Percentiles rank a stretch among this genome's conserved stretches.
These are phyloP conservation scores for Ochropacha duplaris DNA, from an alignment of 2,888 invertebrate species.

Conservation along the genomic window DNA sequence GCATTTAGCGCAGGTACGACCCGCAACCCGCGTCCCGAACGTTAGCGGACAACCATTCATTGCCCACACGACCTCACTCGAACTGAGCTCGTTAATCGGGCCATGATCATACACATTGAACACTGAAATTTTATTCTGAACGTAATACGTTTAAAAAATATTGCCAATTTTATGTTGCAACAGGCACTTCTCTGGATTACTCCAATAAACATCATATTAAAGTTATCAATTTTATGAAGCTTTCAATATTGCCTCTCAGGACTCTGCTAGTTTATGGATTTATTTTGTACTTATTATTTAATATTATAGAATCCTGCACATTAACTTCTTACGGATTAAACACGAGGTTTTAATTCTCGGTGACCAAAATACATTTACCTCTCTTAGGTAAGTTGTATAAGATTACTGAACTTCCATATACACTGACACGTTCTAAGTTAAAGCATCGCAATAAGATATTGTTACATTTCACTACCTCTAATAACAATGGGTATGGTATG, in stretches of 20 bases:
- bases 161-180: constrained; percentile 82
- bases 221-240: constrained; percentile 74
- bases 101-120: constrained; percentile 53
- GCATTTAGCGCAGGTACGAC: not conserved
- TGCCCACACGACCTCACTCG: constrained; percentile 24
- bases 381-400: constrained; percentile 67
- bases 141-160: constrained; percentile 77
- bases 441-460: constrained; percentile 83
- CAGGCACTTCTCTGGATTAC: constrained; percentile 82
- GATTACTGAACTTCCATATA: constrained; percentile 74
- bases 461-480: constrained; percentile 77
- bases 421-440: constrained; percentile 79
- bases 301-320: constrained; percentile 63
- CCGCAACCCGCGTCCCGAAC: too few species aligned
- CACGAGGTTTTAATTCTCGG: constrained; percentile 54
- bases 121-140: constrained; percentile 67
- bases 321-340: constrained; percentile 57
- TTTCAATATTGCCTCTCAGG: constrained; percentile 72
- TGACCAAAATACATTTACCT: constrained; percentile 66
- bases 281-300: constrained; percentile 71
- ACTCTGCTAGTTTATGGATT: constrained; percentile 61
- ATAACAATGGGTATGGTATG: constrained; percentile 47
- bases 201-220: constrained; percentile 81
- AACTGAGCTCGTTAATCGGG: constrained; percentile 21
- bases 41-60: constrained; percentile 15